Conservation (phyloP, 2,797 vertebrate species). For the Myotis planiceps region DNA sequence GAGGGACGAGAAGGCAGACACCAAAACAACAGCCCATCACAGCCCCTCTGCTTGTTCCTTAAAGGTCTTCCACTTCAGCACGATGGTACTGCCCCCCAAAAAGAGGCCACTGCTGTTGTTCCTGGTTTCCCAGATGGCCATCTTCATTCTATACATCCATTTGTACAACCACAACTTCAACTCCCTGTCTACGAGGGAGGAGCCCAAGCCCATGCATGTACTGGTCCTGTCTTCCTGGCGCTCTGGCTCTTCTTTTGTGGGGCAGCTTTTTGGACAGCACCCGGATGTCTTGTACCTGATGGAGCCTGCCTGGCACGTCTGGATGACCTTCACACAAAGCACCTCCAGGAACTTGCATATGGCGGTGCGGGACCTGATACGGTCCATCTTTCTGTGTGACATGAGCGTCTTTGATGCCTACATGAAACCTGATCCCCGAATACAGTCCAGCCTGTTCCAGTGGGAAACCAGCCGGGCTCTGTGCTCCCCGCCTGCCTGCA, state of each 20-base stretch:
- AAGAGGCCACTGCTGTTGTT: constrained; percentile 82
- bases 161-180: constrained; percentile 72
- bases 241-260: constrained; percentile 96
- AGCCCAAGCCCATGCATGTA: constrained; percentile 88
- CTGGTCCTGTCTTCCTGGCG: constrained; percentile 96
- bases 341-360: constrained; percentile 88
- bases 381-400: constrained; percentile 93
- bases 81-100: constrained; percentile 59
- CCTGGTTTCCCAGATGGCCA: constrained; percentile 84
- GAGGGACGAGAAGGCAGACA: background rate
- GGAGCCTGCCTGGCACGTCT: constrained; percentile 97
- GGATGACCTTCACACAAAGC: constrained; percentile 87
- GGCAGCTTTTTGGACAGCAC: constrained; percentile 96
- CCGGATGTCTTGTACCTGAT: constrained; percentile 96
- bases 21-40: background rate
- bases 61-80: constrained; percentile 46
- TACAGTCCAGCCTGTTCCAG: constrained; percentile 91
- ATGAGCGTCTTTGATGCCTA: constrained; percentile 94
- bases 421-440: constrained; percentile 84
- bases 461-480: constrained; percentile 95
- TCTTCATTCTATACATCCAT: constrained; percentile 85
- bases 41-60: constrained; percentile 29
- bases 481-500: constrained; percentile 93
- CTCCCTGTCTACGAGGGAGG: background rate
- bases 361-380: constrained; percentile 92